A percentile compares a stretch with the other conserved stretches of the same genome.
These are phyloP conservation scores for Stenopsyche tienmushanensis DNA, from an alignment of 1,140 invertebrate genomes.

Conservation along the genomic window DNA sequence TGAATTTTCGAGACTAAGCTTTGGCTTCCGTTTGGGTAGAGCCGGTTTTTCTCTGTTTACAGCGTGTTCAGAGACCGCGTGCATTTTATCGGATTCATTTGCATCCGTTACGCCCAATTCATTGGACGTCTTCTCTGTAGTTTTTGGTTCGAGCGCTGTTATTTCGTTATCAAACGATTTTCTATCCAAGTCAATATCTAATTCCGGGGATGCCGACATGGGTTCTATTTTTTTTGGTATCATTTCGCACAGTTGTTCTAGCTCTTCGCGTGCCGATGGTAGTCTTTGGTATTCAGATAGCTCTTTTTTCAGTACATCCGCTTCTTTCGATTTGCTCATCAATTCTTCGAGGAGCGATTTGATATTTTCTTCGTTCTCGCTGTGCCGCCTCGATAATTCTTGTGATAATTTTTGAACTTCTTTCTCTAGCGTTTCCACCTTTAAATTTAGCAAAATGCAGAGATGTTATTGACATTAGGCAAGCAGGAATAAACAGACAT, in stretches of 20 bases:
- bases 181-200: not conserved
- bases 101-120: no score
- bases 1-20: constrained; percentile 18
- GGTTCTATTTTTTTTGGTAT: constrained; percentile 3
- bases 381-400: constrained; percentile 50
- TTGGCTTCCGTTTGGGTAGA: constrained; percentile 37
- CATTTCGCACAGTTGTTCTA: constrained; percentile 42
- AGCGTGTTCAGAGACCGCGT: not conserved
- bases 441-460: constrained; percentile 13
- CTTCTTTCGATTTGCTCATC: constrained; percentile 53
- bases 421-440: constrained; percentile 57
- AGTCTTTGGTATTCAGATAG: constrained; percentile 48
- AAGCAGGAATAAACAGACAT: not conserved
- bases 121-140: no score
- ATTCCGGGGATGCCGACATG: no score
- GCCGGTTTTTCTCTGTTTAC: constrained; percentile 27
- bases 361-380: constrained; percentile 53
- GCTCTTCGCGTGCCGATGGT: constrained; percentile 47
- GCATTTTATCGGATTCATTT: not conserved
- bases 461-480: not conserved
- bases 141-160: no score
- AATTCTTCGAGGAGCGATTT: constrained; percentile 54
- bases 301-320: constrained; percentile 52
- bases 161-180: not conserved
- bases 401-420: constrained; percentile 53